A percentile compares a stretch with the other conserved stretches of the same genome.
Evolutionary conservation across 1,140 invertebrate genomes (phyloP).

Genomic region (Brachionus asplanchnoidis): DNA sequence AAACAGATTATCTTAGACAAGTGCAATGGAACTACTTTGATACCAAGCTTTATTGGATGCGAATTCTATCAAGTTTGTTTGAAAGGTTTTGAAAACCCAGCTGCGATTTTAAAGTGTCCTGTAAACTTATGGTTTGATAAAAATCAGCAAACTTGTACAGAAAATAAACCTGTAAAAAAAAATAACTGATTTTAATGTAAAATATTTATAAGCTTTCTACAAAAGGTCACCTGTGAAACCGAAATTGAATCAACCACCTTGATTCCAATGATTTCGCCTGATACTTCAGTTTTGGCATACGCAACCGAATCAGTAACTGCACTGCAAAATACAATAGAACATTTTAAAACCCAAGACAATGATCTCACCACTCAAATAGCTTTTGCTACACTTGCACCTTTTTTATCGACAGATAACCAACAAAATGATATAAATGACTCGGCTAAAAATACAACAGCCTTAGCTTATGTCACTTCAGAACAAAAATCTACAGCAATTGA

Average conservation of each 20-base stretch:
- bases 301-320: background rate
- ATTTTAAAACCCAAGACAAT: background rate
- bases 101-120: constrained; percentile 3
- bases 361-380: background rate
- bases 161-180: background rate
- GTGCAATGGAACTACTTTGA: background rate
- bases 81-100: background rate
- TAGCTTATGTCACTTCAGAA: background rate
- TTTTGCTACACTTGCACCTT: background rate
- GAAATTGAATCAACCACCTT: background rate
- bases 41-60: background rate
- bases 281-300: background rate
- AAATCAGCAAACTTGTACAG: background rate
- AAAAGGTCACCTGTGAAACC: background rate
- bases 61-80: constrained; percentile 17
- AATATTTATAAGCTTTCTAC: background rate
- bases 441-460: background rate
- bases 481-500: background rate
- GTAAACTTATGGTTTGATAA: background rate
- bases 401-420: background rate
- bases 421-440: background rate
- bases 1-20: background rate
- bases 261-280: background rate
- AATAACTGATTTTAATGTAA: background rate
- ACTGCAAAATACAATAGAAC: background rate